These are phyloP conservation scores for Leptopilina myrica DNA, from an alignment of 2,888 invertebrate species.

Conservation along the genomic window DNA sequence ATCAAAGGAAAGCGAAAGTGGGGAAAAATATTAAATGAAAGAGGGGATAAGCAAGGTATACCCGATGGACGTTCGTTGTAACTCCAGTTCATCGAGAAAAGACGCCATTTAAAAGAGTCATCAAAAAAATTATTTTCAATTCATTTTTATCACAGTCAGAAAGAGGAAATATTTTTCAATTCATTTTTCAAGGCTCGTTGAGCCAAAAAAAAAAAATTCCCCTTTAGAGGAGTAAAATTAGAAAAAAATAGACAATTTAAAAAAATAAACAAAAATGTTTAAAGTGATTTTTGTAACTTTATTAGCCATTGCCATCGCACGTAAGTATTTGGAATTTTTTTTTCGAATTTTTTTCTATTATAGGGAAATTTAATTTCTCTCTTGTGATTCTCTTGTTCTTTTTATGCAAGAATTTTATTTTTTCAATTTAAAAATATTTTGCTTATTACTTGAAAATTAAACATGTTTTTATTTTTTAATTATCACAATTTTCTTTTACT, in stretches of 20 bases:
- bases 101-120: slow-evolving; percentile 67
- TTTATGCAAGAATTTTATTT: no score
- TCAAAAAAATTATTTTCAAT: slow-evolving; percentile 59
- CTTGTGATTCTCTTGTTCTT: no score
- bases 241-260: neutral
- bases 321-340: slow-evolving; percentile 62
- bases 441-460: no score
- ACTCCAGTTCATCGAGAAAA: slow-evolving; percentile 71
- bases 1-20: slow-evolving; percentile 70
- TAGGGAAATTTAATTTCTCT: no score
- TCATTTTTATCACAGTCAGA: neutral
- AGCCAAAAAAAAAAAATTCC: neutral
- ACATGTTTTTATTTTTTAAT: no score
- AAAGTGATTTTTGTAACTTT: slow-evolving; percentile 61
- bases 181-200: neutral
- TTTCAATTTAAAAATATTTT: no score
- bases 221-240: no score
- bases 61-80: slow-evolving; percentile 65
- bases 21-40: slow-evolving; percentile 65
- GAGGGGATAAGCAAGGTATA: slow-evolving; percentile 74
- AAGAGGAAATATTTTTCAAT: neutral
- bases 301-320: slow-evolving; percentile 61
- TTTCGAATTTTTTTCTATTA: neutral
- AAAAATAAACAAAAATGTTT: slow-evolving; percentile 57
- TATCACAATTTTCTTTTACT: no score